Base-by-base conservation (phyloP, 2,113 vertebrate genomes). In the Theristicus caerulescens region DNA sequence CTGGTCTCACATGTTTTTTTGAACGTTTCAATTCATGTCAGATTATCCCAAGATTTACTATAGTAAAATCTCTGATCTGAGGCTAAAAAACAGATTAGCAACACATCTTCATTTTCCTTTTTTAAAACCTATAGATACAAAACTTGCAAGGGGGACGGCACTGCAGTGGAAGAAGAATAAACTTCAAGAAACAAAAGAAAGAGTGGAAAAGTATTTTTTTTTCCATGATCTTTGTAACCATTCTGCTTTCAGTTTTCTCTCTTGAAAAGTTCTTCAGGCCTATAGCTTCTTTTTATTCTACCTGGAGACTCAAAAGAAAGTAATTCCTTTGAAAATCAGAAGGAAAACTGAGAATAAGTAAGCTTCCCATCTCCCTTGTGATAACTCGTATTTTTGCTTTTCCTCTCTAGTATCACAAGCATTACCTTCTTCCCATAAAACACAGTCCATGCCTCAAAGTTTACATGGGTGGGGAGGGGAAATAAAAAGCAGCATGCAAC, bases 141-240 rank as follows among this genome's bases (percentile, higher is more conserved):
- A 73, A 46, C 0, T 0, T 52, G 17, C 34, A 70, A 46, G 16
- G 9, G 6, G 16, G 31, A 0, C 2, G 6, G 59, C 52, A 18
- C 11, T 59, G 26, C 1, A 9, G 26, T 20, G 5, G 15, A 22
- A 78, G 31, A 73, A 47, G 18, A 73, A 67, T 11, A 78, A 73
- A 12, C 54, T 18, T 69, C 59, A 69, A 42, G 18, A 42, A 55
- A 34, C 9, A 46, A 86, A 31, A 8, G 16, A 25, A 72, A 49
- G 15, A 38, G 13, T 17, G 21, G 16, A 77, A 82, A 17, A 57
- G 15, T 13, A 1, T 26, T 47, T 19, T 78, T 78, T 46, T 34
- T 24, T 22, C 9, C 3, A 9, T 36, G 6, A n/a, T 32, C 25
- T 66, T 38, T 27, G n/a, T n/a, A 47, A 66, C 9, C 6, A 31